Conservation (phyloP, 1,140 invertebrate genomes). For the Phenacoccus solenopsis region DNA sequence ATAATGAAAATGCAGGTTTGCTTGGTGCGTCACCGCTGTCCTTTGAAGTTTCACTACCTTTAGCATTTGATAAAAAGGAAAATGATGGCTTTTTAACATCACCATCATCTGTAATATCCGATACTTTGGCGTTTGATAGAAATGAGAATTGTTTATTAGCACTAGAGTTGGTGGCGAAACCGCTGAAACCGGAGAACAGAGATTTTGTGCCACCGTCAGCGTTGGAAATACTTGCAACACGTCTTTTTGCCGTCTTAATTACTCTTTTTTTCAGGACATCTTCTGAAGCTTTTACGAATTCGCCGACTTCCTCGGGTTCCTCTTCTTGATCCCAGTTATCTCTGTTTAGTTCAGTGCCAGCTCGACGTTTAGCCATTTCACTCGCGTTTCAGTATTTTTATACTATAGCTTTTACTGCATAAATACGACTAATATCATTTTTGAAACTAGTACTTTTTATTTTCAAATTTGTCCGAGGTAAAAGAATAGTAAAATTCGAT, state of each 20-base stretch:
- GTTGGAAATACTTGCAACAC: constrained; percentile 28
- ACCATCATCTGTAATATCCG: not conserved
- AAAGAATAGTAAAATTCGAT: no score
- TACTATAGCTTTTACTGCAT: no score
- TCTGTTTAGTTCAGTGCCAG: constrained; percentile 64
- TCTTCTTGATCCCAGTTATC: constrained; percentile 86
- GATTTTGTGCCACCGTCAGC: not conserved
- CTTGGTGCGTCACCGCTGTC: not conserved
- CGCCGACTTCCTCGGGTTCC: constrained; percentile 59
- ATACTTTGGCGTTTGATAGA: not conserved
- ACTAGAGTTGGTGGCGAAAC: constrained; percentile 46
- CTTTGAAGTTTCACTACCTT: not conserved
- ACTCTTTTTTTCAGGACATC: constrained; percentile 59
- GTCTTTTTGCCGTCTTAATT: constrained; percentile 62
- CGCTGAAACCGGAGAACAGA: constrained; percentile 28
- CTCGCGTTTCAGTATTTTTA: no score
- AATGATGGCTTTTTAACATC: not conserved
- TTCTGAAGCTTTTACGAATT: constrained; percentile 51
- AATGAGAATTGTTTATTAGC: not conserved
- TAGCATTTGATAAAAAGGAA: not conserved
- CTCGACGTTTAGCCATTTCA: constrained; percentile 48
- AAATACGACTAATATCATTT: no score
- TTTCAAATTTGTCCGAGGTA: no score
- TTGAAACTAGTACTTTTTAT: no score
- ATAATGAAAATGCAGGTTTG: not conserved